Percentiles rank a stretch among this genome's conserved stretches.
These are phyloP conservation scores for Cephus pulcher DNA, from an alignment of 2,888 invertebrate genomes.

Conservation along the genomic window DNA sequence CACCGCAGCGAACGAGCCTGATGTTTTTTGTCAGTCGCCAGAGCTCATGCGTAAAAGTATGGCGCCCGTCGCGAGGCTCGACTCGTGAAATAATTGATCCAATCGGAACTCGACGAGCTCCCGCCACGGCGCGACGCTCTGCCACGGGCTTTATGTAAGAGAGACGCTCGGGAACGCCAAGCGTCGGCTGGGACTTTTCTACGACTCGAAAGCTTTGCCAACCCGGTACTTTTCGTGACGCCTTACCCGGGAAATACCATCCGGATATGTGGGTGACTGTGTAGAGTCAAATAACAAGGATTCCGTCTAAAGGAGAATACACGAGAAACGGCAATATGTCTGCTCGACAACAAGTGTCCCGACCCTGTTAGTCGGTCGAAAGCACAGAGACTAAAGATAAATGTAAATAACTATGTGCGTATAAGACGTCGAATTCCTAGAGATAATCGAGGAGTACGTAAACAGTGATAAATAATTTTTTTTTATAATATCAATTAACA, in stretches of 20 bases:
- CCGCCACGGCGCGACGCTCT: slow-evolving; percentile 38
- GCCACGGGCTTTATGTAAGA: slow-evolving; percentile 42
- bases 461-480: background rate
- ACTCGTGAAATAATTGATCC: slow-evolving; percentile 50
- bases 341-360: background rate
- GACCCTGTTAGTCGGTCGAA: background rate
- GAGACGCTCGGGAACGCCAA: slow-evolving; percentile 7
- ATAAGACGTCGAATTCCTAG: background rate
- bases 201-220: slow-evolving; percentile 1
- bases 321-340: background rate
- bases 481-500: background rate
- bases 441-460: background rate
- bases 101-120: slow-evolving; percentile 48
- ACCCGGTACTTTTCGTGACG: background rate
- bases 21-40: background rate
- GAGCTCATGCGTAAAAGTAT: slow-evolving; percentile 4
- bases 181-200: background rate
- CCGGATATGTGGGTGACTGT: background rate
- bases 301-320: background rate
- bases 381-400: background rate
- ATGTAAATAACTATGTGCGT: background rate
- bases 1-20: background rate
- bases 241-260: background rate
- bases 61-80: slow-evolving; percentile 44
- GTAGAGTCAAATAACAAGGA: background rate